Evolutionary conservation across 2,113 vertebrate species (phyloP).

Genomic region (Tetrax tetrax): DNA sequence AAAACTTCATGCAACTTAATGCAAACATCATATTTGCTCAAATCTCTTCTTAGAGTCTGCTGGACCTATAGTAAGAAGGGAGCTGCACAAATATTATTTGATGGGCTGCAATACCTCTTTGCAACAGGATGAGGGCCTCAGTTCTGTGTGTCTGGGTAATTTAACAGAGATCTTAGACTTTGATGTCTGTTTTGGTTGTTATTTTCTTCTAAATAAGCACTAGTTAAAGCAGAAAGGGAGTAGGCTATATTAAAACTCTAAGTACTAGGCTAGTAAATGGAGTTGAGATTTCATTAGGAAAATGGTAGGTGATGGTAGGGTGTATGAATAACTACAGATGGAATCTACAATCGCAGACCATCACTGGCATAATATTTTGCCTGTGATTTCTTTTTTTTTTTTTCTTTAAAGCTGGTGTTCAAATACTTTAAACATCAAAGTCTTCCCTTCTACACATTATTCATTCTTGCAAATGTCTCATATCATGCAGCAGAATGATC

Average conservation of each 20-base stretch:
- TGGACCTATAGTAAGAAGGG: neutral
- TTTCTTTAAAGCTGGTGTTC: conserved; percentile 10
- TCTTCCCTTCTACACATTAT: conserved; percentile 12
- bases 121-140: conserved; percentile 56
- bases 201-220: neutral
- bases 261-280: neutral
- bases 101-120: conserved; percentile 12
- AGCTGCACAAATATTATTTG: neutral
- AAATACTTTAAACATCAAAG: conserved; percentile 43
- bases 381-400: neutral
- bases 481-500: conserved; percentile 18
- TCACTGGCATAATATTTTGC: neutral
- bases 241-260: neutral
- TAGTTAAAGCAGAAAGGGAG: neutral
- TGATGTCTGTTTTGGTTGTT: neutral
- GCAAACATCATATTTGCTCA: neutral
- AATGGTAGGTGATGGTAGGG: neutral
- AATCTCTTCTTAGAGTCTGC: neutral
- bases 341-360: neutral
- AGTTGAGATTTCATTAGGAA: neutral
- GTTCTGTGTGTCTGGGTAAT: neutral
- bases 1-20: neutral
- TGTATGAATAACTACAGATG: neutral
- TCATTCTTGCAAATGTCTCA: conserved; percentile 26
- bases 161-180: neutral